A percentile compares a stretch with the other conserved stretches of the same genome.
Conservation (phyloP, 2,113 vertebrate species). For the Barbus barbus region DNA sequence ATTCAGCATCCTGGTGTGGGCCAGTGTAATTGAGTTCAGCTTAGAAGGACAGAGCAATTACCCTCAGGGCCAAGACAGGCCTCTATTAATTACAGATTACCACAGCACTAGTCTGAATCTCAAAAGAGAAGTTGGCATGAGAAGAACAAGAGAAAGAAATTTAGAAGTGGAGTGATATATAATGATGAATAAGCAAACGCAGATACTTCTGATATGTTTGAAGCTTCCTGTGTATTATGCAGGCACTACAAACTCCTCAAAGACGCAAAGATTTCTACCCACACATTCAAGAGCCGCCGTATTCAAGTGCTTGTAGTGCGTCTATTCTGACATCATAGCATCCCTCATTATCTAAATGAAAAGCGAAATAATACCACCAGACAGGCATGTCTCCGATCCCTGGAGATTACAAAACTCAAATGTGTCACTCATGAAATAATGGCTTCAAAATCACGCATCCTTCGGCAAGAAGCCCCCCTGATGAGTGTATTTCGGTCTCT, state of each 20-base stretch:
- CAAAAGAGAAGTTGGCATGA: background rate
- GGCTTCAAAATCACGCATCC: conserved; percentile 35
- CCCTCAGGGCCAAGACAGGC: conserved; percentile 50
- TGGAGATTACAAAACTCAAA: conserved; percentile 42
- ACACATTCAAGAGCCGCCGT: background rate
- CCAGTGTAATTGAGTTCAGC: conserved; percentile 64
- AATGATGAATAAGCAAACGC: background rate
- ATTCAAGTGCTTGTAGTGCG: background rate
- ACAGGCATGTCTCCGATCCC: background rate
- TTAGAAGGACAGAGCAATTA: conserved; percentile 64
- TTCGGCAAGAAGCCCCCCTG: background rate
- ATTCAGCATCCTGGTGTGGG: conserved; percentile 18
- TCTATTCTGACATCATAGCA: background rate
- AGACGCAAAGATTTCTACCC: conserved; percentile 14
- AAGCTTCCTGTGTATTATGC: background rate
- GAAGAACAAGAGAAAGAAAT: background rate
- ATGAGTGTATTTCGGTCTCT: conserved; percentile 11
- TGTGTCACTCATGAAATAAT: conserved; percentile 62
- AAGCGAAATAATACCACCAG: conserved; percentile 1
- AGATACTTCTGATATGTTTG: background rate
- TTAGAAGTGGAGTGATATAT: background rate
- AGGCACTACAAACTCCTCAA: conserved; percentile 24
- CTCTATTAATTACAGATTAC: conserved; percentile 65
- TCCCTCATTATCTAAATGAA: conserved; percentile 23
- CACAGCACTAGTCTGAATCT: background rate